Conservation (phyloP, 2,113 vertebrate species). For the Tragulus kanchil region DNA sequence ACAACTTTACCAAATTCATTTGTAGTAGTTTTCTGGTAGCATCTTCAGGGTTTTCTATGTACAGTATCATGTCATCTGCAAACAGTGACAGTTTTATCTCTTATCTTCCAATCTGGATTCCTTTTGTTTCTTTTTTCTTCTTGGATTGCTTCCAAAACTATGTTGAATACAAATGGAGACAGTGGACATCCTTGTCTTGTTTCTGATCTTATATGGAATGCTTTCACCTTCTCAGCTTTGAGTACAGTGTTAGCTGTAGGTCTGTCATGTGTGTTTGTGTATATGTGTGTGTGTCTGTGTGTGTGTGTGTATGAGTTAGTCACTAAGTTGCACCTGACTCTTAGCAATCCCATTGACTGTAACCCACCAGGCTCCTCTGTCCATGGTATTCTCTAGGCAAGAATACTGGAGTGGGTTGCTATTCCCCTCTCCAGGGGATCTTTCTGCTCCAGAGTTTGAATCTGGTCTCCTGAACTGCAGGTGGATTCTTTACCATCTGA, state of each 20-base stretch:
- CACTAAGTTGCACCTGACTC: neutral
- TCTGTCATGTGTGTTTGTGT: neutral
- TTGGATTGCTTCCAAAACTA: neutral
- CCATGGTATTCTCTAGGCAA: neutral
- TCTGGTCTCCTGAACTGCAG: neutral
- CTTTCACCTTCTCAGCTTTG: neutral
- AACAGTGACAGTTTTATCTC: neutral
- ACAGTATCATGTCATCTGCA: neutral
- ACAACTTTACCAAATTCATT: neutral
- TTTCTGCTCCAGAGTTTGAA: neutral
- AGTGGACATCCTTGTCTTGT: neutral
- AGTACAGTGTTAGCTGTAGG: neutral
- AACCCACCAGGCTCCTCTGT: neutral
- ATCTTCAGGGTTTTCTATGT: neutral
- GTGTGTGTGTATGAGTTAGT: neutral
- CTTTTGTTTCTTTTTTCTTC: neutral
- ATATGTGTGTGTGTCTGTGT: neutral
- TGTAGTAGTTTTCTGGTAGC: neutral
- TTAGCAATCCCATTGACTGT: neutral
- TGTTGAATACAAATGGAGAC: neutral
- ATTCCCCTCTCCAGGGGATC: neutral
- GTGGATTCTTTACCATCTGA: neutral
- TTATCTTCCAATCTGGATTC: neutral
- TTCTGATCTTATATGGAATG: neutral
- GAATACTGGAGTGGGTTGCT: neutral